Conservation (phyloP, 1,140 invertebrate species). For the Adoxophyes honmai region DNA sequence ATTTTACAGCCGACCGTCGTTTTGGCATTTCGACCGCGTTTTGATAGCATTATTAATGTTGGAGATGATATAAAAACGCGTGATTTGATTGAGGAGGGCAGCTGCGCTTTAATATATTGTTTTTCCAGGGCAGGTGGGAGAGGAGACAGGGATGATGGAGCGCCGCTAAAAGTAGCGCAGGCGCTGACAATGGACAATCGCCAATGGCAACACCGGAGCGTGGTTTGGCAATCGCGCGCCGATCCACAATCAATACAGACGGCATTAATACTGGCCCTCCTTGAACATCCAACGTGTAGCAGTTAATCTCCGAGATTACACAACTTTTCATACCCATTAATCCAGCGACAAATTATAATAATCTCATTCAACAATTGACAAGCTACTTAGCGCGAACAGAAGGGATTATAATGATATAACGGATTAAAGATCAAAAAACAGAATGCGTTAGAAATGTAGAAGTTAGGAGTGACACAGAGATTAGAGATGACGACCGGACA, state of each 20-base stretch:
- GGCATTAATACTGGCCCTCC: slow-evolving; percentile 57
- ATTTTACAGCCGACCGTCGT: slow-evolving; percentile 60
- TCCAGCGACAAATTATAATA: slow-evolving; percentile 19
- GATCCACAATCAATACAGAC: slow-evolving; percentile 59
- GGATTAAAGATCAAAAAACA: slow-evolving; percentile 49
- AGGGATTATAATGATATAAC: slow-evolving; percentile 39
- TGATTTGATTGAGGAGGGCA: slow-evolving; percentile 61
- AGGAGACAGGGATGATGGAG: slow-evolving; percentile 34
- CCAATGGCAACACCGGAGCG: slow-evolving; percentile 50
- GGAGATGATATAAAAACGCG: slow-evolving; percentile 59
- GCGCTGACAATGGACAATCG: slow-evolving; percentile 35
- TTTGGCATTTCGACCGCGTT: slow-evolving; percentile 51
- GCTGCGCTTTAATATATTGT: slow-evolving; percentile 57
- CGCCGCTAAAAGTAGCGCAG: slow-evolving; percentile 18
- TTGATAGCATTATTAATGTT: slow-evolving; percentile 66
- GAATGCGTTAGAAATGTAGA: slow-evolving; percentile 39
- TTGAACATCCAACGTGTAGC: slow-evolving; percentile 25
- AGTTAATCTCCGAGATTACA: slow-evolving; percentile 26
- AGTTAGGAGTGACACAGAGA: slow-evolving; percentile 55
- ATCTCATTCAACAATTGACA: slow-evolving; percentile 46
- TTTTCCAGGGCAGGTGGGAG: slow-evolving; percentile 35
- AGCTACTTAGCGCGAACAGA: slow-evolving; percentile 20
- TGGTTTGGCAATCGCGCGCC: slow-evolving; percentile 38
- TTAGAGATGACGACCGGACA: slow-evolving; percentile 62
- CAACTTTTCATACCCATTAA: slow-evolving; percentile 31